These are phyloP conservation scores for Octodon degus DNA, from an alignment of 2,113 vertebrate species.

Conservation along the genomic window DNA sequence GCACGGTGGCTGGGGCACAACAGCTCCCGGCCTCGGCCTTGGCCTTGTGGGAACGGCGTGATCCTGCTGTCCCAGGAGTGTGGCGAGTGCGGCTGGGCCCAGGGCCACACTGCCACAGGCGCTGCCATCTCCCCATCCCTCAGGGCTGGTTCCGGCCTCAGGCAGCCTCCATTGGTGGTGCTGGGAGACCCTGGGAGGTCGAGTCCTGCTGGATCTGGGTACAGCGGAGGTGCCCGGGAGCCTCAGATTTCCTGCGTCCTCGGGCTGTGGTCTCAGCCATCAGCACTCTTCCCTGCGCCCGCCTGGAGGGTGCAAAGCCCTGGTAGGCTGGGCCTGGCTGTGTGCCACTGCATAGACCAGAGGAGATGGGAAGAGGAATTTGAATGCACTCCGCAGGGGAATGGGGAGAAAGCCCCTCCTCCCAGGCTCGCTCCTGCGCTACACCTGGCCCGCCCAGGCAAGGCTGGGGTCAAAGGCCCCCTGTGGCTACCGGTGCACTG, in stretches of 20 bases:
- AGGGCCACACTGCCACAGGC: not conserved
- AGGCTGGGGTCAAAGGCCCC: accelerated
- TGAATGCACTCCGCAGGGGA: not conserved
- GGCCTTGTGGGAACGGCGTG: accelerated
- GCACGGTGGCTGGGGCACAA: not conserved
- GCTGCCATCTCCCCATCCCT: not conserved
- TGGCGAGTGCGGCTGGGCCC: not conserved
- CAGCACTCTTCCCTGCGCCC: too few species aligned
- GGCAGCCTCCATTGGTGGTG: not conserved
- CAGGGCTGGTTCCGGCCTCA: too few species aligned
- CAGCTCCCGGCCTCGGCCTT: too few species aligned
- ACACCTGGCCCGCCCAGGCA: too few species aligned
- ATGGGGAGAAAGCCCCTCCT: not conserved
- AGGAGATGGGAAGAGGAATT: not conserved
- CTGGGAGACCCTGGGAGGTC: not conserved
- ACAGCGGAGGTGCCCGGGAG: not conserved
- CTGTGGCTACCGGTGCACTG: too few species aligned
- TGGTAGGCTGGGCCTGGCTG: not conserved
- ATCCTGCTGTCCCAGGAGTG: accelerated
- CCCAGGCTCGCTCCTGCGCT: accelerated
- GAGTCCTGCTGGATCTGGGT: too few species aligned
- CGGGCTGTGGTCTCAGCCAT: accelerated
- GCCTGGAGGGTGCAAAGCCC: not conserved
- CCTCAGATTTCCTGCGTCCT: accelerated
- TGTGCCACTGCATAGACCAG: accelerated